Evolutionary conservation across 2,113 vertebrate species (phyloP).

Genomic region (Bufo bufo): DNA sequence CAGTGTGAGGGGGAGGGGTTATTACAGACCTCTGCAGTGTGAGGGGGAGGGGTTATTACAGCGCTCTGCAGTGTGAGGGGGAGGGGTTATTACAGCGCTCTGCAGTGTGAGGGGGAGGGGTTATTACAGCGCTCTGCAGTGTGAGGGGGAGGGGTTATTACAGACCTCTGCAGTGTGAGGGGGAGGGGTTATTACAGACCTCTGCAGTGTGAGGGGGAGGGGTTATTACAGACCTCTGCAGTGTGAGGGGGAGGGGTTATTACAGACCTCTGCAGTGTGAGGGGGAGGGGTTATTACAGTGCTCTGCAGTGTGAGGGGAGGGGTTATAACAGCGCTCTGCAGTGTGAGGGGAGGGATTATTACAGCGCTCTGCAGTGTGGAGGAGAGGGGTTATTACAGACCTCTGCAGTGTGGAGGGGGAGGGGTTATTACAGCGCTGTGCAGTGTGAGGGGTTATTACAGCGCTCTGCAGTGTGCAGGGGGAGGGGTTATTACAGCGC

Average conservation of each 20-base stretch:
- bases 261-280: not conserved
- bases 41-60: not conserved
- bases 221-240: not conserved
- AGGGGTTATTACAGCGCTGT: not conserved
- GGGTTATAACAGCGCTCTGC: not conserved
- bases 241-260: not conserved
- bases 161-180: not conserved
- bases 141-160: not conserved
- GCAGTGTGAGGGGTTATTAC: not conserved
- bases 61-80: not conserved
- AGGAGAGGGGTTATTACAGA: not conserved
- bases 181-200: not conserved
- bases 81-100: not conserved
- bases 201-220: not conserved
- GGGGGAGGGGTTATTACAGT: not conserved
- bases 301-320: not conserved
- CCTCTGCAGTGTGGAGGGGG: not conserved
- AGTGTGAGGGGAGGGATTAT: not conserved
- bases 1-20: too few species aligned
- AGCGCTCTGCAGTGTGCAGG: slow-evolving; percentile 4
- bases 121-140: slow-evolving; percentile 7
- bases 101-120: not conserved
- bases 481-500: not conserved
- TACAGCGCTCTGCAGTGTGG: not conserved
- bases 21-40: too few species aligned